A percentile compares a stretch with the other conserved stretches of the same genome.
Evolutionary conservation across 1,140 invertebrate species (phyloP).

Genomic region (Manduca sexta): DNA sequence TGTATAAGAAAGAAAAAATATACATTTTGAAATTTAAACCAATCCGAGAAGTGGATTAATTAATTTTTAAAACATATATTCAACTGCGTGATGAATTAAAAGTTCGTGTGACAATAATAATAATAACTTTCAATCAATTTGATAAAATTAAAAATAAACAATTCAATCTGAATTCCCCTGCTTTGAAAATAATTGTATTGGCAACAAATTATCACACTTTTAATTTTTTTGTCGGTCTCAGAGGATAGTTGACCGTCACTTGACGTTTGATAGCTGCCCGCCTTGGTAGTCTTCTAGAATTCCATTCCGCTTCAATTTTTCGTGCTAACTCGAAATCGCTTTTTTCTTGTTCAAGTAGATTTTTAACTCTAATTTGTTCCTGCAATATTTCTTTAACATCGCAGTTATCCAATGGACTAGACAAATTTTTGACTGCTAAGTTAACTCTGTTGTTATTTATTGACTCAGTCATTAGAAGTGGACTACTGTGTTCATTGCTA

Average conservation of each 20-base stretch:
- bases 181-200: no score
- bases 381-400: slow-evolving; percentile 64
- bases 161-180: no score
- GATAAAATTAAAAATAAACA: no score
- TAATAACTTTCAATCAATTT: no score
- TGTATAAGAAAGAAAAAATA: no score
- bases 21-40: no score
- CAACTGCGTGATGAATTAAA: no score
- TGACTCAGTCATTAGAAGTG: slow-evolving; percentile 32
- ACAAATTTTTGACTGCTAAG: slow-evolving; percentile 65
- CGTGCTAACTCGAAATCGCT: slow-evolving; percentile 60
- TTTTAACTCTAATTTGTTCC: slow-evolving; percentile 65
- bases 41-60: no score
- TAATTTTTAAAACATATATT: no score
- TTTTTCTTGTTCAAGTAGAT: slow-evolving; percentile 66
- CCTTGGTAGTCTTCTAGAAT: slow-evolving; percentile 44
- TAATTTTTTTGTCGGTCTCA: slow-evolving; percentile 63
- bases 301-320: slow-evolving; percentile 62
- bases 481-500: slow-evolving; percentile 39
- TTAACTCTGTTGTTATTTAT: slow-evolving; percentile 62
- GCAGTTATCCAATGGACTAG: slow-evolving; percentile 66
- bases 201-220: slow-evolving; percentile 34
- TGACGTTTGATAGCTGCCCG: slow-evolving; percentile 54
- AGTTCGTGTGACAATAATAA: no score
- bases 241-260: slow-evolving; percentile 47